phyloP scores from a whole-genome alignment of 2,113 vertebrate species.

The Girardinichthys multiradiatus region DNA sequence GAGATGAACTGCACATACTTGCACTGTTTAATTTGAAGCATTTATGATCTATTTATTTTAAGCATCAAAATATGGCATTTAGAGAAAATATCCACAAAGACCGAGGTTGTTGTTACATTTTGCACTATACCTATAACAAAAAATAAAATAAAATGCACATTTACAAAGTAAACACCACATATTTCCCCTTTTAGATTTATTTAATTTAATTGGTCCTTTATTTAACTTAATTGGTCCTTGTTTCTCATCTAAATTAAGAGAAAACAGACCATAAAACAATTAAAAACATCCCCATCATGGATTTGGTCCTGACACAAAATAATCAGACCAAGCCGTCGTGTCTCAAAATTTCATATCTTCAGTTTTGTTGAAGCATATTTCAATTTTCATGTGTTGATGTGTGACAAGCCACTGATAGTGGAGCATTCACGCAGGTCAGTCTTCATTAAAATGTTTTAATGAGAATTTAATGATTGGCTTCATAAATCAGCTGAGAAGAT shows the following conservation, averaged over 20 bases:
- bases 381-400: slow-evolving; percentile 24
- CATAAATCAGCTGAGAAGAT: slow-evolving; percentile 36
- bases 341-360: slow-evolving; percentile 23
- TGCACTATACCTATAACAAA: neutral
- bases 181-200: neutral
- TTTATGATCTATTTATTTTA: neutral
- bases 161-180: neutral
- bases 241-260: too few relatives aligned
- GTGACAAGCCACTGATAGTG: slow-evolving; percentile 23
- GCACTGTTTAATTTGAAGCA: neutral
- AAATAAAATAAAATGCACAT: neutral
- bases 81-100: neutral
- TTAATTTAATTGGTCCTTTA: neutral
- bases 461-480: slow-evolving; percentile 50
- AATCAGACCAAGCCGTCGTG: slow-evolving; percentile 1
- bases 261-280: neutral
- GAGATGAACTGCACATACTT: neutral
- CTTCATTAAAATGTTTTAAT: slow-evolving; percentile 49
- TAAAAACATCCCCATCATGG: neutral
- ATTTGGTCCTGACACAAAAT: slow-evolving; percentile 3
- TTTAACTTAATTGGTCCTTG: too few relatives aligned
- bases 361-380: slow-evolving; percentile 15
- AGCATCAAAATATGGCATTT: neutral
- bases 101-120: neutral
- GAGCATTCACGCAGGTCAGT: slow-evolving; percentile 30